Evolutionary conservation across 2,888 invertebrate genomes (phyloP).

Genomic region (Acrobasis consociella): DNA sequence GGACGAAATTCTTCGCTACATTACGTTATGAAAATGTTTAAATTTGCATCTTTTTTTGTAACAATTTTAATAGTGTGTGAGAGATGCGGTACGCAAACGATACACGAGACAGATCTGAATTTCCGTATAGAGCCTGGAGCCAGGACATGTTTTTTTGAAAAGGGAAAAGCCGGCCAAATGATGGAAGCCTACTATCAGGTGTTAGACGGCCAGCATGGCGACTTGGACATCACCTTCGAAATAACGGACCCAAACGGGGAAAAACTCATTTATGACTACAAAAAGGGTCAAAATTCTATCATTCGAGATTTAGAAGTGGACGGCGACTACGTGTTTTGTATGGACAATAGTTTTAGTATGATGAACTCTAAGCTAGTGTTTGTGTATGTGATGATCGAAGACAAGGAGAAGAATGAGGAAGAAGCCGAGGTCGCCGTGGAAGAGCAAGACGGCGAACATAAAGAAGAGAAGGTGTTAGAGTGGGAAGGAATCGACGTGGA

Average conservation of each 20-base stretch:
- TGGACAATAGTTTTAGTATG: slow-evolving; percentile 92
- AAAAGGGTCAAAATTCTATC: slow-evolving; percentile 86
- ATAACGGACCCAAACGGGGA: slow-evolving; percentile 85
- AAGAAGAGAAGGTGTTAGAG: slow-evolving; percentile 61
- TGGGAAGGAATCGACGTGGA: slow-evolving; percentile 57
- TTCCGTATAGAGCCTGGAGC: slow-evolving; percentile 66
- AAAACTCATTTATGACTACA: slow-evolving; percentile 85
- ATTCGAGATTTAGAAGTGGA: slow-evolving; percentile 81
- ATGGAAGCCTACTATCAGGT: slow-evolving; percentile 77
- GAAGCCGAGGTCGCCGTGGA: slow-evolving; percentile 42
- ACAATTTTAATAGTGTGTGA: slow-evolving; percentile 32
- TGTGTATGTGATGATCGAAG: slow-evolving; percentile 88
- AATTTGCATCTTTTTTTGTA: slow-evolving; percentile 24
- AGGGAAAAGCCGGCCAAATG: slow-evolving; percentile 58
- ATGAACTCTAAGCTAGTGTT: slow-evolving; percentile 92
- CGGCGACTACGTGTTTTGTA: slow-evolving; percentile 92
- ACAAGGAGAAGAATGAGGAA: slow-evolving; percentile 71
- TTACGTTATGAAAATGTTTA: slow-evolving; percentile 1
- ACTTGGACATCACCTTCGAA: slow-evolving; percentile 91
- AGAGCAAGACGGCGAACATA: slow-evolving; percentile 51
- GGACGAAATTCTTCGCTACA: not conserved
- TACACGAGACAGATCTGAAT: slow-evolving; percentile 62
- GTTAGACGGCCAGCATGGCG: slow-evolving; percentile 92
- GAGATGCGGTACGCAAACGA: slow-evolving; percentile 41
- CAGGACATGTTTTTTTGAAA: slow-evolving; percentile 65